Conservation (phyloP, 2,113 vertebrate species). For the Embiotoca jacksoni region DNA sequence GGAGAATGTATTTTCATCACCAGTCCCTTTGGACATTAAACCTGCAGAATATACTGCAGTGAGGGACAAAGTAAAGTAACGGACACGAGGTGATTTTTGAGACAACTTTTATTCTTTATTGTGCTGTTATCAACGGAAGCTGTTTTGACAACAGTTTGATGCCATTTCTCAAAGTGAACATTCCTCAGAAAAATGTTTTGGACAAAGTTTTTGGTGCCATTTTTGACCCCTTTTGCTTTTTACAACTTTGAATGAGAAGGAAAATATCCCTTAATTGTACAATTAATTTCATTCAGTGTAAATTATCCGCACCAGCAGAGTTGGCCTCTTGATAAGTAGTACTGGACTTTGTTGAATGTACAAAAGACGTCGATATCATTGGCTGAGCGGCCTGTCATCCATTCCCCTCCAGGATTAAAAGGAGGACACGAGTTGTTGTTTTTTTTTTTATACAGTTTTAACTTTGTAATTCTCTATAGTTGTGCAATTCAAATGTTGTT, state of each 20-base stretch:
- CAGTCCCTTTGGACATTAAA: constrained; percentile 8
- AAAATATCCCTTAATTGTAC: constrained; percentile 49
- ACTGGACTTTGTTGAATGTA: constrained; percentile 74
- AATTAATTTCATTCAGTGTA: constrained; percentile 5
- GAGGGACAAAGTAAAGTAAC: not conserved
- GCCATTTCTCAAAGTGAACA: constrained; percentile 16
- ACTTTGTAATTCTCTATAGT: constrained; percentile 6
- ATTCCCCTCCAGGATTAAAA: constrained; percentile 18
- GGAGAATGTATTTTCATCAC: constrained; percentile 62
- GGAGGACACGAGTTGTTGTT: constrained; percentile 2
- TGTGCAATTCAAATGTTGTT: constrained; percentile 41
- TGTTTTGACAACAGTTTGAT: constrained; percentile 9
- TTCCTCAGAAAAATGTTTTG: constrained; percentile 28
- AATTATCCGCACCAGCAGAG: constrained; percentile 60
- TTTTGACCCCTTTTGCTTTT: constrained; percentile 11
- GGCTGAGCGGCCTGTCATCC: constrained; percentile 26
- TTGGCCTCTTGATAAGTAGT: constrained; percentile 65
- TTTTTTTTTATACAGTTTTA: constrained; percentile 8
- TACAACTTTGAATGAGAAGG: not conserved
- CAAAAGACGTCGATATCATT: constrained; percentile 30
- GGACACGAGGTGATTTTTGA: constrained; percentile 20
- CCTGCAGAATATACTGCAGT: constrained; percentile 8
- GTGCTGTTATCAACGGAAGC: constrained; percentile 1
- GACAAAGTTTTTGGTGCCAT: constrained; percentile 24
- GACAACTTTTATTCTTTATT: constrained; percentile 48